Conservation (phyloP, 2,797 vertebrate species). For the Sciaenops ocellatus region DNA sequence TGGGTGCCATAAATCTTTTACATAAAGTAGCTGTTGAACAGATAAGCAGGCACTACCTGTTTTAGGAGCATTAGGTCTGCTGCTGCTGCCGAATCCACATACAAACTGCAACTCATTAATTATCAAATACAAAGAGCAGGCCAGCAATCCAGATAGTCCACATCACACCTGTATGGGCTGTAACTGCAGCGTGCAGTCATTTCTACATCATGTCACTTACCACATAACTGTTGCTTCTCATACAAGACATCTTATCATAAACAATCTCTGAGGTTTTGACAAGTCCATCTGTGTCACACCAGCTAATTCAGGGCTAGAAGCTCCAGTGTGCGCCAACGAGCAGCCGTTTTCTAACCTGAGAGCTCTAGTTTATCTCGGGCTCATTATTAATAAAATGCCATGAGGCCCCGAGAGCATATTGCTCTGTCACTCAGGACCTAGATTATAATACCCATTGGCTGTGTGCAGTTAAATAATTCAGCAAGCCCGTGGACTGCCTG, state of each 20-base stretch:
- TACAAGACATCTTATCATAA: conserved; percentile 8
- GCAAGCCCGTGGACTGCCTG: conserved; percentile 59
- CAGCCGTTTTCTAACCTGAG: conserved; percentile 40
- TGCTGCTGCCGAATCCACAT: conserved; percentile 20
- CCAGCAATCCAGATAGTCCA: conserved; percentile 63
- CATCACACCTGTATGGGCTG: conserved; percentile 53
- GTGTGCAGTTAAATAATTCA: conserved; percentile 78
- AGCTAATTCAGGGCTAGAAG: conserved; percentile 11
- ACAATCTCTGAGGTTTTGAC: conserved; percentile 10
- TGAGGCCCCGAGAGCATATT: conserved; percentile 65
- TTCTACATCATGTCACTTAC: neutral
- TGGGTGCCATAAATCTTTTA: conserved; percentile 16
- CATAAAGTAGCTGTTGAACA: conserved; percentile 8
- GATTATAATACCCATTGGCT: conserved; percentile 72
- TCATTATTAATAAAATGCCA: conserved; percentile 73
- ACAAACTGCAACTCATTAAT: conserved; percentile 69
- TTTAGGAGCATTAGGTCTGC: conserved; percentile 4
- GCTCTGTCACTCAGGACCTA: conserved; percentile 52
- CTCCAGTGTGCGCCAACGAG: neutral
- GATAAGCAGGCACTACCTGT: conserved; percentile 22
- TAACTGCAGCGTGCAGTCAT: conserved; percentile 48
- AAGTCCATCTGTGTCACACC: conserved; percentile 24
- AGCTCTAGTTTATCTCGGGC: conserved; percentile 54
- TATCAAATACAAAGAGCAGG: conserved; percentile 69
- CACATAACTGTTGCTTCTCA: conserved; percentile 4